A percentile compares a stretch with the other conserved stretches of the same genome.
Conservation (phyloP, 2,797 vertebrate genomes). For the Micropoecilia bifurca region DNA sequence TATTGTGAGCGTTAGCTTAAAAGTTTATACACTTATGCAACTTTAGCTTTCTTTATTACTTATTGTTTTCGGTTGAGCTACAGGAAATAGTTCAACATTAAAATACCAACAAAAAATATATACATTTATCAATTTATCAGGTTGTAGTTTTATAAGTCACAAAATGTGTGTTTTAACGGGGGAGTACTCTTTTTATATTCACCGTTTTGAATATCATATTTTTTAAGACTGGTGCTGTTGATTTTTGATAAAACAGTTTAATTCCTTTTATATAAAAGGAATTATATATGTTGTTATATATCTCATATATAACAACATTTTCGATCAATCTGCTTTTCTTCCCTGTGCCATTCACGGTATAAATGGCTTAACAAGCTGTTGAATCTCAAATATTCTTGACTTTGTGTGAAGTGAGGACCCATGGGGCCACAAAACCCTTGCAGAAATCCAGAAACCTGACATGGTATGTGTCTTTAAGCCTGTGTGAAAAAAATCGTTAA, state of each 20-base stretch:
- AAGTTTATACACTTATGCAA: neutral
- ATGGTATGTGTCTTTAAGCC: constrained; percentile 9
- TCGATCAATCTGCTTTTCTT: neutral
- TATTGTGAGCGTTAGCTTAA: neutral
- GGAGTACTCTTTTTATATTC: neutral
- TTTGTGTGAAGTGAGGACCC: neutral
- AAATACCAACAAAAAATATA: no score
- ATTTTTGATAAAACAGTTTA: neutral
- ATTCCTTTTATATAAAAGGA: no score
- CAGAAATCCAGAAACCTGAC: neutral
- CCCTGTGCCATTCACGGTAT: neutral
- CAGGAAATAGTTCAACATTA: neutral
- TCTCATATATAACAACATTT: neutral
- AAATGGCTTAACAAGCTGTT: constrained; percentile 1
- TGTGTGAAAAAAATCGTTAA: constrained; percentile 3
- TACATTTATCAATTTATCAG: no score
- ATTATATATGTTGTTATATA: neutral
- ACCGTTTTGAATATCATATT: neutral
- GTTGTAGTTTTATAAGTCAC: neutral
- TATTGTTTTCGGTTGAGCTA: neutral
- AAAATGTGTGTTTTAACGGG: neutral
- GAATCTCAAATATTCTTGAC: constrained; percentile 24
- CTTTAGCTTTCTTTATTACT: neutral
- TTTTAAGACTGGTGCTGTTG: neutral
- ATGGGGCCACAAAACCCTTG: constrained; percentile 2